Evolutionary conservation across 2,797 vertebrate species (phyloP), one percentile per base, ranked within the genome.

Genomic region (Takifugu rubripes): DNA sequence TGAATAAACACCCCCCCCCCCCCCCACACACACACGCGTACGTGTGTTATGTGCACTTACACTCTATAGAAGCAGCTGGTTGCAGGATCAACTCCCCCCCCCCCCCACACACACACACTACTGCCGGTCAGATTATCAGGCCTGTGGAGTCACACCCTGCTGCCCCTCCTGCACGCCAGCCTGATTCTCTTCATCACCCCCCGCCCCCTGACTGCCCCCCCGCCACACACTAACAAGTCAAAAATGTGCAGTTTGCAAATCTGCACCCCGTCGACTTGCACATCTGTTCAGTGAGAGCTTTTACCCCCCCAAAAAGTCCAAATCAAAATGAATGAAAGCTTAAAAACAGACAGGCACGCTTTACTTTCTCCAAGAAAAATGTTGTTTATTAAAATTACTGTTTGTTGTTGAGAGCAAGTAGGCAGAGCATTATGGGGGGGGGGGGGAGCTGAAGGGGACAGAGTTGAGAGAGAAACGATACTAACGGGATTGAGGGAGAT

Each of bases 381-480:
- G 63, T 84, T 5, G 63, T 92, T 92, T 91, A 91, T 91, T 92
- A 87, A 91, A 91, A 87, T 83, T 21, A 1, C 21, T 62, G 47
- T 62, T 75, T 48, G 66, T 83, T 67, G 61, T 73, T 81, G 67
- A 64, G 86, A 44, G 31, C 85, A 87, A 79, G 73, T 80, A 83
- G 65, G 74, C 76, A 74, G 66, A 85, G 77, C 79, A 79, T 75
- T 68, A 70, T 57, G 45, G 72, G 61, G 65, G 77, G 59, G 70
- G 65, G 12, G 77, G 63, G 59, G n/a, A n/a, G 17, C 66, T 9
- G 49, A 75, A 21, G 66, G 52, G 74, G 68, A 70, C 36, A 51
- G 43, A 67, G 75, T 64, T 74, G 29, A 77, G 66, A 57, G 61
- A 70, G 65, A 75, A 74, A 77, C 65, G n/a, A 63, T 59, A 54